Evolutionary conservation across 2,113 vertebrate genomes (phyloP).

Genomic region (Mirza zaza): DNA sequence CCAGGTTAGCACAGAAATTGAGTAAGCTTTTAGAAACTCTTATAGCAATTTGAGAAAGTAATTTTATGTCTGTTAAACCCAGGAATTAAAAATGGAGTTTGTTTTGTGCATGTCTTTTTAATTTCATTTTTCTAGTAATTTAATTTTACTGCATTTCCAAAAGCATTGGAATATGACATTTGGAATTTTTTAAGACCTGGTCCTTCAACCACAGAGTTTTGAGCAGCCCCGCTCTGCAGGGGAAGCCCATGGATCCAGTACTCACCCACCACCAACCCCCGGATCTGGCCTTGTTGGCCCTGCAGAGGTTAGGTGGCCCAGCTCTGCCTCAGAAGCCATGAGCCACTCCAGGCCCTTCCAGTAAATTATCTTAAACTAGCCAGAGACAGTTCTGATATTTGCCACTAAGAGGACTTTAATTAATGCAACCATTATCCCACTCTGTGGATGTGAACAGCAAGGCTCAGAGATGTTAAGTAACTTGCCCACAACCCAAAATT

Average conservation of each 20-base stretch:
- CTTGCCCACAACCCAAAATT: too few relatives aligned
- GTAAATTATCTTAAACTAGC: not conserved
- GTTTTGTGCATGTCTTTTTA: not conserved
- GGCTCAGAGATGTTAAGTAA: not conserved
- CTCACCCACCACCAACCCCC: rapidly evolving
- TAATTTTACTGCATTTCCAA: not conserved
- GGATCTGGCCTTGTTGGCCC: not conserved
- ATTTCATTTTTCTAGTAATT: not conserved
- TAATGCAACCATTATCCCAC: too few relatives aligned
- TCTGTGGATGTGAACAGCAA: not conserved
- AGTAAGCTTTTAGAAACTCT: not conserved
- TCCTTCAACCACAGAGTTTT: not conserved
- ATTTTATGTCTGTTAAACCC: not conserved
- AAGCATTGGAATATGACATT: not conserved
- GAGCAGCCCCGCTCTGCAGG: rapidly evolving
- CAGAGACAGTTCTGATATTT: not conserved
- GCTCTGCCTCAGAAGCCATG: not conserved
- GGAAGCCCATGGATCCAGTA: not conserved
- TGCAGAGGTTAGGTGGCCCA: not conserved
- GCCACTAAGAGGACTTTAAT: not conserved
- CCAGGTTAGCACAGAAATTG: not conserved
- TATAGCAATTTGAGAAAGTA: not conserved
- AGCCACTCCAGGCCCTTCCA: not conserved
- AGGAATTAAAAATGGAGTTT: not conserved
- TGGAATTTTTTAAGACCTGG: not conserved